phyloP scores from a whole-genome alignment of 2,113 vertebrate genomes.

The Coracopsis vasa region DNA sequence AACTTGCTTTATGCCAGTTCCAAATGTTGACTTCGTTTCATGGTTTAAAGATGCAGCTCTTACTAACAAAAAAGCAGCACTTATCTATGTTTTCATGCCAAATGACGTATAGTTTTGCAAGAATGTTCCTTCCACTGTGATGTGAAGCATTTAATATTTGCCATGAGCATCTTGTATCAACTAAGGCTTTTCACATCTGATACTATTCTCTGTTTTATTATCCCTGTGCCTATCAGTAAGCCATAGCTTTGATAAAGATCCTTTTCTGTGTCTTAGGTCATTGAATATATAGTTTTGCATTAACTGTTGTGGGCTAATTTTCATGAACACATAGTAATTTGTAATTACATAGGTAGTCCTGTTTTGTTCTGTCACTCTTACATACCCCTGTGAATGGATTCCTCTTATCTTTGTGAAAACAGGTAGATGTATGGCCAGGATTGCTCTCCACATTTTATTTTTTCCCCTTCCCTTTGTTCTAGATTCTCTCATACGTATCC shows the following conservation, averaged over 20 bases:
- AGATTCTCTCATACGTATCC: conserved; percentile 89
- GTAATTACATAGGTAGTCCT: not conserved
- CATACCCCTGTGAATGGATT: not conserved
- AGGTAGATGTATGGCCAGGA: not conserved
- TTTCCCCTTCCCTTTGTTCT: not conserved
- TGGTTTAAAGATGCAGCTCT: not conserved
- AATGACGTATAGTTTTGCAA: not conserved
- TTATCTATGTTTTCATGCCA: not conserved
- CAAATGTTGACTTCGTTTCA: not conserved
- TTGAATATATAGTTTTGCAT: not conserved
- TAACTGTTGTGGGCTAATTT: not conserved
- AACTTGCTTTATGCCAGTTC: not conserved
- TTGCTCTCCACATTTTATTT: not conserved
- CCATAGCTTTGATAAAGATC: not conserved
- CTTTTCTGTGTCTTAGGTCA: not conserved
- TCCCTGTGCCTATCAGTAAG: not conserved
- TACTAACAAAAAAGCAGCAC: not conserved
- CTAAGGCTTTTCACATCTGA: not conserved
- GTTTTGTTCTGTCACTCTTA: not conserved
- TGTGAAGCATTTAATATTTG: not conserved
- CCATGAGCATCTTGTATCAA: not conserved
- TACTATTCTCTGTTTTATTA: not conserved
- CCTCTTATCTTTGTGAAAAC: not conserved
- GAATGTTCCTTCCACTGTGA: not conserved
- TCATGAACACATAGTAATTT: not conserved